phyloP scores from a whole-genome alignment of 1,140 invertebrate genomes.

The Zaprionus ornatus region DNA sequence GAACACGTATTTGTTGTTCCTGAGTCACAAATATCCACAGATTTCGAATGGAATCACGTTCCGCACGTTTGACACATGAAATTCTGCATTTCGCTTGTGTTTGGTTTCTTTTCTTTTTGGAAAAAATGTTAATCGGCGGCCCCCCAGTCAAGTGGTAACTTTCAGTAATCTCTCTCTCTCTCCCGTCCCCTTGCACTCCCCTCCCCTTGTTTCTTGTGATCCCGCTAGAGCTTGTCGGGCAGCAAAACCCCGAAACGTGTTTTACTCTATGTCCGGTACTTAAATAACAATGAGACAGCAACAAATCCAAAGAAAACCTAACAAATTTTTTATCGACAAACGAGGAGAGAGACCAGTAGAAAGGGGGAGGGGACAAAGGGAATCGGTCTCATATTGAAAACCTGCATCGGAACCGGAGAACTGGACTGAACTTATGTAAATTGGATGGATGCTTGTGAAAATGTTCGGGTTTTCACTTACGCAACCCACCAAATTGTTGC shows the following conservation, averaged over 20 bases:
- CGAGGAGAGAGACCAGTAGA: neutral
- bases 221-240: slow-evolving; percentile 22
- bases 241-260: slow-evolving; percentile 40
- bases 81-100: slow-evolving; percentile 29
- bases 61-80: slow-evolving; percentile 37
- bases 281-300: slow-evolving; percentile 36
- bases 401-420: slow-evolving; percentile 30
- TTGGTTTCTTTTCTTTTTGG: slow-evolving; percentile 18
- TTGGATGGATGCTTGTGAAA: slow-evolving; percentile 25
- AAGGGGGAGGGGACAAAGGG: neutral
- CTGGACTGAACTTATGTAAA: slow-evolving; percentile 44
- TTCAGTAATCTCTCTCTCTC: neutral
- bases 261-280: slow-evolving; percentile 46
- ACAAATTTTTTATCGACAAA: slow-evolving; percentile 38
- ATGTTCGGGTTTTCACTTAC: slow-evolving; percentile 34
- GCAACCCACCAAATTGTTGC: slow-evolving; percentile 15
- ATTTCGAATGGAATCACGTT: slow-evolving; percentile 41
- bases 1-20: slow-evolving; percentile 21
- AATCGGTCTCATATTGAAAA: slow-evolving; percentile 23
- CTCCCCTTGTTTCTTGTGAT: neutral
- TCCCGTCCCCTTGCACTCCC: neutral
- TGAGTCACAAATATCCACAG: slow-evolving; percentile 25
- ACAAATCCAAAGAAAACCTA: slow-evolving; percentile 16
- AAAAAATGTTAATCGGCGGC: slow-evolving; percentile 39
- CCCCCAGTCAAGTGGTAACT: slow-evolving; percentile 12